Evolutionary conservation across 1,140 invertebrate species (phyloP), one percentile per base, ranked within the genome.

Genomic region (Bombus sylvicola): DNA sequence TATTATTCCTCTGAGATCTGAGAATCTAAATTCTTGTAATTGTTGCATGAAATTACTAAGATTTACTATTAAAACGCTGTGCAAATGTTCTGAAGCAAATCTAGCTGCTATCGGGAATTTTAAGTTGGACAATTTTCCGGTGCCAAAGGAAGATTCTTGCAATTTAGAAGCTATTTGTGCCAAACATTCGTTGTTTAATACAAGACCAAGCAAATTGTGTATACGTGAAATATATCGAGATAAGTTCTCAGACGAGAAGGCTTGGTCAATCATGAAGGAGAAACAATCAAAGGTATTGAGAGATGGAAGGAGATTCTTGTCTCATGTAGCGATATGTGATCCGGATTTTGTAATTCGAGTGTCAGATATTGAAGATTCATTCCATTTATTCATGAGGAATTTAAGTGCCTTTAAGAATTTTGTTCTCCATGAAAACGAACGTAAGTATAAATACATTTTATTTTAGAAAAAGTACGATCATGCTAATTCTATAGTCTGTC

Each of bases 301-400:
- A 82, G 92, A 92, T 34, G 94, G 94, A 39, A 93, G 94, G 18
- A 87, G 83, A 84, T 93, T 95, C 68, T 83, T 95, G 25, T 92
- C 92, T 81, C 94, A 92, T 72, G 83, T 95, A 6, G 88, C 91
- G 1, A 94, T 92, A 76, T 89, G 92, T 47, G 92, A 95, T 88
- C 87, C 92, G 8, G 90, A 93, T 75, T 93, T 93, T 84, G 89
- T 94, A 28, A 91, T 90, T 25, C 91, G 91, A 80, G 83, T 91
- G 25, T 86, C 90, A 0, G 92, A 93, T 57, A 92, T 93, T 34
- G 93, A 94, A 81, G 89, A 93, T 73, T 87, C 90, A 12, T 93
- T 94, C 79, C 87, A 92, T 80, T 87, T 92, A 59, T 94, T 95
- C 62, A 87, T 94, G 47, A 89, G 90, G 41, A 90, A 93, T 77